Evolutionary conservation across 2,797 vertebrate species (phyloP), one percentile per base, ranked within the genome.

Genomic region (Pangasius krempfi): DNA sequence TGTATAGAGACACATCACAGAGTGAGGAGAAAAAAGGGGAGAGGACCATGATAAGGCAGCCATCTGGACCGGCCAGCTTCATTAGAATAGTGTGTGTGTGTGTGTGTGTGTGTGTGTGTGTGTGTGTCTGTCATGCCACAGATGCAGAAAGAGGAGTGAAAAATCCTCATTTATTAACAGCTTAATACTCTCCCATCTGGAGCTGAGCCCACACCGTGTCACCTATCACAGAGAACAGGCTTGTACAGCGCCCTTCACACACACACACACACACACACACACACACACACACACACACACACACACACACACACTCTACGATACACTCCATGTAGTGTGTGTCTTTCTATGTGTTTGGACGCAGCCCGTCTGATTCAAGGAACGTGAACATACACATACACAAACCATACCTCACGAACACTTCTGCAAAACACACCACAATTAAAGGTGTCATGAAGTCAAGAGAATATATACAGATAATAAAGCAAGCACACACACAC

Each of bases 141-240:
- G 97, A 97, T 97, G 97, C 96, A 96, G 95, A 95, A 95, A 96
- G 95, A 95, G 93, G 93, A 95, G 94, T 95, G 94, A 96, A 96
- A 96, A 96, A 96, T 96, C 95, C 94, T 94, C 96, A 96, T 97
- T 97, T 97, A 97, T 97, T 97, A 97, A 97, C 96, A 96, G 96
- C 94, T 96, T 97, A 97, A 97, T 96, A 96, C 96, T 96, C 94
- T 96, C 96, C 96, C 96, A 97, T 97, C 96, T 97, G 97, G 96
- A 95, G 96, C 93, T 94, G 92, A 94, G 90, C 92, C 93, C 95
- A 96, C 94, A 95, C 94, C 96, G 94, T 95, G 95, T 96, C 92
- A 96, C 95, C 96, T 95, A 96, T 96, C 94, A 76, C 84, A 95
- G 95, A 95, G 95, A 95, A 94, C 94, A 96, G 92, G 93, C 93